Evolutionary conservation across 2,797 vertebrate species (phyloP).

Genomic region (Hemitrygon akajei): DNA sequence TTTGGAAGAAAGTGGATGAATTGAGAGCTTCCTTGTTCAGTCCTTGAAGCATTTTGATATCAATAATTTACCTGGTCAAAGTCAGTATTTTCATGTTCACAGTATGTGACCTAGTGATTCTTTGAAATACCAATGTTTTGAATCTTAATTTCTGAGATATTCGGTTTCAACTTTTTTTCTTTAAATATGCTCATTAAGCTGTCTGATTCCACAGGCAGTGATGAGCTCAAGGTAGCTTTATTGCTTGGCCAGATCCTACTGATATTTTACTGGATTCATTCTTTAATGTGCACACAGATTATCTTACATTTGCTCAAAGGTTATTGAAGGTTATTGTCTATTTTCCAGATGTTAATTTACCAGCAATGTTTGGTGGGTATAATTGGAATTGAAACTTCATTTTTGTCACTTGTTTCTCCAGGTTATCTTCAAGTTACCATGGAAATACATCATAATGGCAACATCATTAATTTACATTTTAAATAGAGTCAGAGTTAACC

Average conservation of each 20-base stretch:
- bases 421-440: too few species aligned
- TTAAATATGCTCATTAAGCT: too few species aligned
- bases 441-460: background rate
- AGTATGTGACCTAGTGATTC: too few species aligned
- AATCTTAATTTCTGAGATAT: too few species aligned
- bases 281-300: too few species aligned
- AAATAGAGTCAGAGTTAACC: background rate
- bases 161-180: too few species aligned
- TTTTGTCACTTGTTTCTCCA: background rate
- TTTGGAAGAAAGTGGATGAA: too few species aligned
- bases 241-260: background rate
- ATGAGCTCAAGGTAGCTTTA: too few species aligned
- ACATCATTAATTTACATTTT: background rate
- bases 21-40: background rate
- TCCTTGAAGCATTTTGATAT: background rate
- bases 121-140: too few species aligned
- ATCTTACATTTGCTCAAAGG: background rate
- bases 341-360: background rate
- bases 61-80: background rate
- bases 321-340: background rate
- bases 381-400: background rate
- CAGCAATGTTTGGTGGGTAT: background rate
- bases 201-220: too few species aligned
- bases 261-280: background rate
- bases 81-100: background rate